phyloP scores from a whole-genome alignment of 2,113 vertebrate species.

The Eptesicus fuscus region DNA sequence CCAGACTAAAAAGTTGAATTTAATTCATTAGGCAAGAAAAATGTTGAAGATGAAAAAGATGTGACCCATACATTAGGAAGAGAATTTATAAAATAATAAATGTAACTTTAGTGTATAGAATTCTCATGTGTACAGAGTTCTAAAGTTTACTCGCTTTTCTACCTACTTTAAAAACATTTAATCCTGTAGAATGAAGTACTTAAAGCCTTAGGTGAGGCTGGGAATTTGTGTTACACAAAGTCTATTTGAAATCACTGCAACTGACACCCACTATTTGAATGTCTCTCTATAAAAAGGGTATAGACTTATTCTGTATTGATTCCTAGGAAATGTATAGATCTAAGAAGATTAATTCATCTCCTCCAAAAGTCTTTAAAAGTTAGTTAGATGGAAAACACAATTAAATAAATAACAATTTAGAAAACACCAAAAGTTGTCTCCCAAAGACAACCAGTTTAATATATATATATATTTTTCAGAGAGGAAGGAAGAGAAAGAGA shows the following conservation, averaged over 20 bases:
- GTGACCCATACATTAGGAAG: neutral
- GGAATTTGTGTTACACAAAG: neutral
- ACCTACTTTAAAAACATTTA: neutral
- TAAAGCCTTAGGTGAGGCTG: neutral
- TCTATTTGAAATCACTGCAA: neutral
- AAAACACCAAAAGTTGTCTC: neutral
- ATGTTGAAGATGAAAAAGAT: neutral
- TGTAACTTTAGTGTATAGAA: neutral
- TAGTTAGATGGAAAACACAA: neutral
- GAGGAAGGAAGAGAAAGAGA: no score
- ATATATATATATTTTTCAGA: no score
- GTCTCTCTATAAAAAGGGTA: neutral
- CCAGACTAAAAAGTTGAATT: neutral
- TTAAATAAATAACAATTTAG: neutral
- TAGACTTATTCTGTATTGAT: neutral
- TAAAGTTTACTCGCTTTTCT: neutral
- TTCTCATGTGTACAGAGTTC: neutral
- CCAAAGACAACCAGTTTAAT: neutral
- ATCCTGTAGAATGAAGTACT: neutral
- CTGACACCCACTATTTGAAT: neutral
- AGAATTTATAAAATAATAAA: neutral
- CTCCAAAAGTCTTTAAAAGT: constrained; percentile 6
- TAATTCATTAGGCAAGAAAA: neutral
- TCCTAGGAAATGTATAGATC: neutral
- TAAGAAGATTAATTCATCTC: neutral